Percentiles rank a stretch among this genome's conserved stretches.
phyloP scores from a whole-genome alignment of 2,888 invertebrate species.

The Stomorhina lunata region DNA sequence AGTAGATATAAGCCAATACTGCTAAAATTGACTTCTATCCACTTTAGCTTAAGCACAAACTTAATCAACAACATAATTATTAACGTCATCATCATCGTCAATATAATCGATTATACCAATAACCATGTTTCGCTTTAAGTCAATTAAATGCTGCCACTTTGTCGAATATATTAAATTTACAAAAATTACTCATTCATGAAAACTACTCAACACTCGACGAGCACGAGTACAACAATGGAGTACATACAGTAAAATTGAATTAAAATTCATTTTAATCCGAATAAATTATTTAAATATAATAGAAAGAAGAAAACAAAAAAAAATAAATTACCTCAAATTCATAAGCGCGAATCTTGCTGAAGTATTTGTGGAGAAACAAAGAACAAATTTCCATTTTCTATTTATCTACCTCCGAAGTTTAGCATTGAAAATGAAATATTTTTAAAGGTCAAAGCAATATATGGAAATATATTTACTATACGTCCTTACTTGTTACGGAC shows the following conservation, averaged over 20 bases:
- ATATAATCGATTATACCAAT: not conserved
- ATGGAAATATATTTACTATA: not conserved
- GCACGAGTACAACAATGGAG: not conserved
- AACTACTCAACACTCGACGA: not conserved
- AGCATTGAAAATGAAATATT: conserved; percentile 49
- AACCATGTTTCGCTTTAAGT: not conserved
- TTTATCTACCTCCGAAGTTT: conserved; percentile 1
- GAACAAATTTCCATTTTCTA: not conserved
- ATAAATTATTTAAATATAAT: not conserved
- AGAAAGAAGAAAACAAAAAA: not conserved
- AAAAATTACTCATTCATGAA: not conserved
- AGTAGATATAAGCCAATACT: not conserved
- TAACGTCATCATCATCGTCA: not conserved
- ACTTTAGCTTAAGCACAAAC: too few relatives aligned
- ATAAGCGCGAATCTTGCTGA: not conserved
- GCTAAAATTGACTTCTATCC: not conserved
- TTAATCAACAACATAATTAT: too few relatives aligned
- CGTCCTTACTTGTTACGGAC: too few relatives aligned
- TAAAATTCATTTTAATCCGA: not conserved
- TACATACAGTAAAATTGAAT: not conserved
- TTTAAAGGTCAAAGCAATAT: conserved; percentile 38
- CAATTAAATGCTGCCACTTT: not conserved
- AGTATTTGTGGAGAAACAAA: not conserved
- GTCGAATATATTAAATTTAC: not conserved
- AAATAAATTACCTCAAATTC: not conserved